These are phyloP conservation scores for Hedychridium roseum DNA, from an alignment of 2,888 invertebrate species.

Conservation along the genomic window DNA sequence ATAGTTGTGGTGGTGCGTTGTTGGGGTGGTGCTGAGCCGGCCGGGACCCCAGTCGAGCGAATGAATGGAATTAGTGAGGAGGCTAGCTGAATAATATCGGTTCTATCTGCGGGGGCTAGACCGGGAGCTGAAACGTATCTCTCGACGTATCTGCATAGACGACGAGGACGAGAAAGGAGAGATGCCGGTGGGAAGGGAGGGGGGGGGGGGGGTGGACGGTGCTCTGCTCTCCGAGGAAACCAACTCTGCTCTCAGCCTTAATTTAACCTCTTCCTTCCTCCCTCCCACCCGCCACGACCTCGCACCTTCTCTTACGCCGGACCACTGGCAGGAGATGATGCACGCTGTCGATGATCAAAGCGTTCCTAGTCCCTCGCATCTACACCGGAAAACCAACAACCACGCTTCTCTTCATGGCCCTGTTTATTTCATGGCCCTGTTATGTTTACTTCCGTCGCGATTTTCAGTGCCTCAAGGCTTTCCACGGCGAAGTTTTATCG, in stretches of 20 bases:
- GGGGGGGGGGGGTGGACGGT: conserved; percentile 18
- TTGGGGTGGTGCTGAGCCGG: background rate
- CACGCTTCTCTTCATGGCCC: too few relatives aligned
- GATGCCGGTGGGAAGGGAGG: conserved; percentile 19
- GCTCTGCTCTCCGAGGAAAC: conserved; percentile 39
- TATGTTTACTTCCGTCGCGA: too few relatives aligned
- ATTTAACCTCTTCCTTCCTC: conserved; percentile 39
- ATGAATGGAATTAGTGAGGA: conserved; percentile 65
- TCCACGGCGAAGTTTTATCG: too few relatives aligned
- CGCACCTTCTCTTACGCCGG: conserved; percentile 2
- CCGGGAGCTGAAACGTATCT: conserved; percentile 62
- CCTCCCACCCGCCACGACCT: conserved; percentile 1
- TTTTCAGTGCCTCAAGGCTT: too few relatives aligned
- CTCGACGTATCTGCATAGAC: conserved; percentile 61
- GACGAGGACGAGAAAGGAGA: conserved; percentile 34
- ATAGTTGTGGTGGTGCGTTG: too few relatives aligned
- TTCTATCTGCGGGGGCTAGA: conserved; percentile 60
- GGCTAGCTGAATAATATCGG: conserved; percentile 63
- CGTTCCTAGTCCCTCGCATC: background rate
- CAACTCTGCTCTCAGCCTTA: conserved; percentile 41
- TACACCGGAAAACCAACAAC: too few relatives aligned
- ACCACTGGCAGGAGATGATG: background rate
- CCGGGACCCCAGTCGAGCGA: conserved; percentile 36
- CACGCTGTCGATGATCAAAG: background rate
- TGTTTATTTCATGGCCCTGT: too few relatives aligned